Percentiles rank a stretch among this genome's conserved stretches.
Conservation (phyloP, 2,888 invertebrate species). For the Archaeoteleia sp. region DNA sequence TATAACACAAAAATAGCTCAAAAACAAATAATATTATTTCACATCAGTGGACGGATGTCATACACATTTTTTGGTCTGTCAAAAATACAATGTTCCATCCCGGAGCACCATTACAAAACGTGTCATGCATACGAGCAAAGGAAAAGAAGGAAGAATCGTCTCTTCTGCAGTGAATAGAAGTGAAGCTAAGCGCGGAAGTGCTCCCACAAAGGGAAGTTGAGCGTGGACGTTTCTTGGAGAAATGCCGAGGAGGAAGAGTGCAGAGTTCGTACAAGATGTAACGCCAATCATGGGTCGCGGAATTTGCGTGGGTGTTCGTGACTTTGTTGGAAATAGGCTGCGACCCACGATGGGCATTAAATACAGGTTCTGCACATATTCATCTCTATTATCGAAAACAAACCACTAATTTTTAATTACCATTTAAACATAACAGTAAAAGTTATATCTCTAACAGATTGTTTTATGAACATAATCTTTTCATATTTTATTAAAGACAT, state of each 20-base stretch:
- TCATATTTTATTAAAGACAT: too few species aligned
- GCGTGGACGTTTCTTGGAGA: conserved; percentile 40
- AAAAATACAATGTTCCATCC: background rate
- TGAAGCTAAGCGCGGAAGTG: conserved; percentile 46
- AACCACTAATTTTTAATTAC: conserved; percentile 2
- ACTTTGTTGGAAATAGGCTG: conserved; percentile 56
- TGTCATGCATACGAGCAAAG: background rate
- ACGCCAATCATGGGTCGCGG: conserved; percentile 52
- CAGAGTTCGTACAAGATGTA: conserved; percentile 29
- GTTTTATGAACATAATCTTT: too few species aligned
- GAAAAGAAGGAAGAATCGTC: conserved; percentile 6
- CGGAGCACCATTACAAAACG: conserved; percentile 11
- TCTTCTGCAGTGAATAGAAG: conserved; percentile 25
- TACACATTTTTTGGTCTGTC: background rate
- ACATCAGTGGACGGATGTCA: too few species aligned
- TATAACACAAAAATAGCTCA: too few species aligned
- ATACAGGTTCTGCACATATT: conserved; percentile 15
- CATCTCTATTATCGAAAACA: conserved; percentile 8
- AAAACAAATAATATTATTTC: too few species aligned
- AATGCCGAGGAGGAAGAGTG: conserved; percentile 39
- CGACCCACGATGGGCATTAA: conserved; percentile 26
- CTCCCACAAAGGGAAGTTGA: conserved; percentile 42
- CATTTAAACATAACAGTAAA: too few species aligned
- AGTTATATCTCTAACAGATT: too few species aligned
- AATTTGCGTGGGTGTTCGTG: conserved; percentile 62